Evolutionary conservation across 2,113 vertebrate genomes (phyloP), one percentile per base, ranked within the genome.

Genomic region (Trinectes maculatus): DNA sequence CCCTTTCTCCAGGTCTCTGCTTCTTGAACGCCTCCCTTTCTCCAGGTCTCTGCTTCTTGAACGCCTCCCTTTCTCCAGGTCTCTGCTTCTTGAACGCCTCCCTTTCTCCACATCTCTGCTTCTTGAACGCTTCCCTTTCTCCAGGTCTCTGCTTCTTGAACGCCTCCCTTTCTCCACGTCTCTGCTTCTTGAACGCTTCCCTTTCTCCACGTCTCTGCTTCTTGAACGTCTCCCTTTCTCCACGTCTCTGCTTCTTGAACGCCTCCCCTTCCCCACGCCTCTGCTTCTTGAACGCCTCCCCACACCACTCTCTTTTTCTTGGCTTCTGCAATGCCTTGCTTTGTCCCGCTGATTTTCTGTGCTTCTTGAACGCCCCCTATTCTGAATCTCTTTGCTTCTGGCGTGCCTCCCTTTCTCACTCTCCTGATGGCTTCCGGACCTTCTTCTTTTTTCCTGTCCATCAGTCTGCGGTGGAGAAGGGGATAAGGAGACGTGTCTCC

Each of bases 401-500:
- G 78, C 76, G 1, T 54, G 51, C 19, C 57, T 62, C 25, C 55
- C n/a, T 7, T 40, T 71, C 26, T 71, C 74, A 18, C 18, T 8
- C 3, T 70, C 59, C 25, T 18, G n/a, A n/a, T n/a, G n/a, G n/a
- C n/a, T n/a, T n/a, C n/a, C n/a, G n/a, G n/a, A n/a, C n/a, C n/a
- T n/a, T n/a, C n/a, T n/a, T n/a, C n/a, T n/a, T n/a, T n/a, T n/a
- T n/a, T n/a, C n/a, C n/a, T n/a, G n/a, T n/a, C n/a, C n/a, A 29
- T 80, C 78, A 29, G 33, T 13, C 31, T 59, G 77, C 16, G 75
- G 43, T 0, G 88, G 84, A 47, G 86, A 86, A 0, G 83, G 82
- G 1, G 89, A 76, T 0, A 75, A 80, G 5, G 83, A 89, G 71
- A 86, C 84, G 0, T 79, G 84, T 33, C 87, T 84, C 59, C 25